Conservation (phyloP, 2,113 vertebrate genomes). For the Platysternon megacephalum region DNA sequence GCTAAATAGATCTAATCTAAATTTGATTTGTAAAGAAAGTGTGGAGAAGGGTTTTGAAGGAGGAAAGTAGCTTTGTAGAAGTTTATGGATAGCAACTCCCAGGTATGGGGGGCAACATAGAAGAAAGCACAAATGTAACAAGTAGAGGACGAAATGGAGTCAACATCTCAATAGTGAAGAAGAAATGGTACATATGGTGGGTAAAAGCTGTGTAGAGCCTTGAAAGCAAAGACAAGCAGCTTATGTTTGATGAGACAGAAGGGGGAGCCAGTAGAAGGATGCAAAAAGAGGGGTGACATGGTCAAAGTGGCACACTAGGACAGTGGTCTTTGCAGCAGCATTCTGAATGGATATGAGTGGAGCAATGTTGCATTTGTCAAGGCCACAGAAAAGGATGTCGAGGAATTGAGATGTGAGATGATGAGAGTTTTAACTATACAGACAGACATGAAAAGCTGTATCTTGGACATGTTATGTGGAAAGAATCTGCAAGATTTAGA, state of each 20-base stretch:
- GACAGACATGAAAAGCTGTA: not conserved
- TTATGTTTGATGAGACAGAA: not conserved
- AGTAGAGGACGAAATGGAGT: not conserved
- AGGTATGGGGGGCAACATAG: not conserved
- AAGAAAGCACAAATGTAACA: not conserved
- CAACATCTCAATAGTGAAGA: not conserved
- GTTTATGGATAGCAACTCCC: not conserved
- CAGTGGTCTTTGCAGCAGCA: not conserved
- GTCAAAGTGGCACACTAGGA: not conserved
- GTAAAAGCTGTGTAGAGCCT: not conserved
- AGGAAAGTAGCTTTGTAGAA: not conserved
- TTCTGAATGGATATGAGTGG: not conserved
- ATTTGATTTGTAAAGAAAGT: not conserved
- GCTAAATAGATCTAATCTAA: not conserved
- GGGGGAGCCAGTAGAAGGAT: not conserved
- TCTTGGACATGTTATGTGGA: not conserved
- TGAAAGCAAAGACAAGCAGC: not conserved
- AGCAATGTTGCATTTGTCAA: not conserved
- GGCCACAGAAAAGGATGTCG: not conserved
- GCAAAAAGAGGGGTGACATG: not conserved
- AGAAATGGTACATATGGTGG: not conserved
- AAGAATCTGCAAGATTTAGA: not conserved
- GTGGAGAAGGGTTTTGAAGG: not conserved
- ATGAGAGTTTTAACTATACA: not conserved
- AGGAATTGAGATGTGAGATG: not conserved